Base-by-base conservation (phyloP, 1,140 invertebrate species). In the Tetramorium parvispinum region DNA sequence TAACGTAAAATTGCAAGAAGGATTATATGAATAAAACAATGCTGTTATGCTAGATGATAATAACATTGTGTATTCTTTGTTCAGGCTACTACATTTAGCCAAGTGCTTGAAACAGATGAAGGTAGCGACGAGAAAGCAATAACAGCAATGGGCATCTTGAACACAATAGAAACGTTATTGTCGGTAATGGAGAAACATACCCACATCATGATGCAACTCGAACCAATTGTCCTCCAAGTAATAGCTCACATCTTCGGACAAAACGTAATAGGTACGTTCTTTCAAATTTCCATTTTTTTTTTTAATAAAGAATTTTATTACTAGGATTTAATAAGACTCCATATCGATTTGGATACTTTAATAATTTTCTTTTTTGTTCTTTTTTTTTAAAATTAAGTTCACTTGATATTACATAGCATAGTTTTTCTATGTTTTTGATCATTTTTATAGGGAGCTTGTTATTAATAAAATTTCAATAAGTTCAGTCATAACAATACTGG, bases 101-200 rank as follows among this genome's bases (percentile, higher is more conserved):
- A 98, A 95, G 96, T 99, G 6, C 95, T 99, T 65, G 96, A 96
- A 89, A 98, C 97, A 2, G 98, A 98, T 89, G 98, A 98, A 93
- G 98, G 97, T 5, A 97, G 97, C 18, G 99, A 99, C 93, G 99
- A 99, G 92, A 99, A 99, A 93, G 98, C 98, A 18, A 99, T 99
- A 65, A 98, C 98, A 13, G 98, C 99, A 2, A 99, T 99, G 97
- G 99, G 99, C 66, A 96, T 99, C 3, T 95, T 99, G 1, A 99
- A 98, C 93, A 99, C 99, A 3, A 98, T 99, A 94, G 98, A 99
- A 95, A 99, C 98, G 0, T 96, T 99, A 61, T 94, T 99, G 0
- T 98, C 97, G 87, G 98, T 99, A 8, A 99, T 99, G 98, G 98
- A 99, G 93, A 97, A 99, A 81, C 97, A 98, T 89, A 97, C 97